Percentiles rank a stretch among this genome's conserved stretches.
phyloP scores from a whole-genome alignment of 1,140 invertebrate genomes.

The Lordiphosa clarofinis region DNA sequence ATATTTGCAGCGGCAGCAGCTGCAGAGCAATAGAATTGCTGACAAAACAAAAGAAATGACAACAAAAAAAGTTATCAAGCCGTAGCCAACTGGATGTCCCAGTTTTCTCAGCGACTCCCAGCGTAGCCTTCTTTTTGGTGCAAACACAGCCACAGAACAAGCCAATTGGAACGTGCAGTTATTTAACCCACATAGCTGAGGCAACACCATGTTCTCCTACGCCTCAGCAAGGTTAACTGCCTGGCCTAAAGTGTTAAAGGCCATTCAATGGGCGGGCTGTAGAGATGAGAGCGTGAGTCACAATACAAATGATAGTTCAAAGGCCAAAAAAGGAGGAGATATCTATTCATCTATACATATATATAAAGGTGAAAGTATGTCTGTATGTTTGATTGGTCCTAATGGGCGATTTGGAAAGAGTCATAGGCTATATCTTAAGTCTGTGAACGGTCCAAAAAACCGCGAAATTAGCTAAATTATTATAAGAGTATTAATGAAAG shows the following conservation, averaged over 20 bases:
- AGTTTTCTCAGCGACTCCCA: background rate
- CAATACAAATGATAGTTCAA: too few relatives aligned
- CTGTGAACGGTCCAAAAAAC: too few relatives aligned
- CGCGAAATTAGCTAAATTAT: too few relatives aligned
- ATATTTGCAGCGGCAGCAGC: constrained; percentile 46
- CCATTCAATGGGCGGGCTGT: background rate
- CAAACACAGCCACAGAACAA: constrained; percentile 9
- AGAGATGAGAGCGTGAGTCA: background rate
- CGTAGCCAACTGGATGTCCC: constrained; percentile 12
- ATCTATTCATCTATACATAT: too few relatives aligned
- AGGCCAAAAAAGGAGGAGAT: too few relatives aligned
- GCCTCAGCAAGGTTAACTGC: constrained; percentile 34
- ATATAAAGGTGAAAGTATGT: too few relatives aligned
- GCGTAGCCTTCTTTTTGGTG: background rate
- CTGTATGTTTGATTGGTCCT: too few relatives aligned
- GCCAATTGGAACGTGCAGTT: constrained; percentile 57
- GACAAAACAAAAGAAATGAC: constrained; percentile 50
- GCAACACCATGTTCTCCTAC: background rate
- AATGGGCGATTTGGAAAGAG: too few relatives aligned
- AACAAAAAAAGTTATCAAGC: constrained; percentile 28
- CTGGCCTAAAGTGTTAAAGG: constrained; percentile 12
- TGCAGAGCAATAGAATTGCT: constrained; percentile 39
- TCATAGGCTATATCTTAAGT: too few relatives aligned
- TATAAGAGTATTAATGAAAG: too few relatives aligned
- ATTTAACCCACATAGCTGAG: constrained; percentile 32